Conservation (phyloP, 2,797 vertebrate species). For the Anas bahamensis region DNA sequence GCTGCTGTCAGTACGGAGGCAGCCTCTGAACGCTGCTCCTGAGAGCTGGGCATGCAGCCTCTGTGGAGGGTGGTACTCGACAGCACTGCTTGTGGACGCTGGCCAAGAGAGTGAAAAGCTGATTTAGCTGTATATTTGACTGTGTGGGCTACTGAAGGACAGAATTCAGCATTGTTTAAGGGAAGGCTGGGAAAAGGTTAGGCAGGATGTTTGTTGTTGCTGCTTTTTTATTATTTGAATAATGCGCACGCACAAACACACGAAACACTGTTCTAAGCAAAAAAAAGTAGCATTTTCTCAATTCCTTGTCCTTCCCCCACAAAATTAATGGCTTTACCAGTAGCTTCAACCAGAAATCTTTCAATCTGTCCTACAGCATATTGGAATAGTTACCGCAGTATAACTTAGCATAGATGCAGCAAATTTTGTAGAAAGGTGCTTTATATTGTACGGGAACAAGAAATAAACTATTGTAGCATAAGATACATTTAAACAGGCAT, state of each 20-base stretch:
- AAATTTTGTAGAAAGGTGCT: constrained; percentile 15
- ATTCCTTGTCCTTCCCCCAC: constrained; percentile 7
- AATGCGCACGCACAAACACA: background rate
- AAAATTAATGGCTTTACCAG: constrained; percentile 34
- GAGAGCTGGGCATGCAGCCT: accelerated
- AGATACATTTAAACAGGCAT: constrained; percentile 5
- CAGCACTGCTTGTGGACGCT: background rate
- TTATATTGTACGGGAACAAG: background rate
- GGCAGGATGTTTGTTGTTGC: background rate
- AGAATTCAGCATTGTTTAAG: constrained; percentile 6
- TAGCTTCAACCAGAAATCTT: constrained; percentile 36
- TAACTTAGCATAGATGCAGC: background rate
- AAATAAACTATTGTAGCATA: background rate
- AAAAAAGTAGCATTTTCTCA: constrained; percentile 16
- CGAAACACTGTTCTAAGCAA: constrained; percentile 30
- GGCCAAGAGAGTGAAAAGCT: constrained; percentile 19
- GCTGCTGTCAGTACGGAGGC: background rate
- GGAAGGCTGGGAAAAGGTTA: constrained; percentile 12
- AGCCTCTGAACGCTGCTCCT: background rate
- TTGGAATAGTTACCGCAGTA: background rate
- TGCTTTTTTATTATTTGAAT: constrained; percentile 31
- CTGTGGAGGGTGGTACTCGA: background rate
- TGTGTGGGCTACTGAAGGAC: background rate
- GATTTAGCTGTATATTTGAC: constrained; percentile 37
- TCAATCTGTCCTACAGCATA: background rate